phyloP scores from a whole-genome alignment of 2,113 vertebrate genomes.

The Herpailurus yagouaroundi region DNA sequence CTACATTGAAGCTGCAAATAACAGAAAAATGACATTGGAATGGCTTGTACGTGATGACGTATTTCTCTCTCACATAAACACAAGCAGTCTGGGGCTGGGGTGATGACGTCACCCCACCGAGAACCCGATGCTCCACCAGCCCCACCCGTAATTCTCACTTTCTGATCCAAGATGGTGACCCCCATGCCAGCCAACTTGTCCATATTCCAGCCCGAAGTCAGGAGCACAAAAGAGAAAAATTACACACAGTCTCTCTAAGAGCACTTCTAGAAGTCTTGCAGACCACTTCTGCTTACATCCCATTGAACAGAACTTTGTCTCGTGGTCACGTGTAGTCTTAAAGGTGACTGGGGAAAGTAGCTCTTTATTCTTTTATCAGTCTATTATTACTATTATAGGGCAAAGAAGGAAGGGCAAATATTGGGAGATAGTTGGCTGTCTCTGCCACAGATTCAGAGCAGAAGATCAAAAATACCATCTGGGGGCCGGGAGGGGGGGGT shows the following conservation, averaged over 20 bases:
- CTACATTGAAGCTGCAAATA: neutral
- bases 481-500: neutral
- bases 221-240: neutral
- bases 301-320: neutral
- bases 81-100: neutral
- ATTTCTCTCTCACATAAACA: neutral
- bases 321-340: neutral
- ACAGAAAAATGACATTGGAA: neutral
- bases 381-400: neutral
- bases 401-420: neutral
- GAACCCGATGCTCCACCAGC: neutral
- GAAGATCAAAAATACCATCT: neutral
- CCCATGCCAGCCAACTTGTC: neutral
- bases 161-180: neutral
- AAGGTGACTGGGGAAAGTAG: neutral
- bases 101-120: neutral
- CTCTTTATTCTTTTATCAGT: neutral
- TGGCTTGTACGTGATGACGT: neutral
- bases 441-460: neutral
- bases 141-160: neutral
- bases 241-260: fast-evolving
- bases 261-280: neutral
- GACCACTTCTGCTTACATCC: fast-evolving
- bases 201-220: neutral
- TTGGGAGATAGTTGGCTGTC: neutral